Evolutionary conservation across 2,113 vertebrate species (phyloP), one percentile per base, ranked within the genome.

Genomic region (Xiphias gladius): DNA sequence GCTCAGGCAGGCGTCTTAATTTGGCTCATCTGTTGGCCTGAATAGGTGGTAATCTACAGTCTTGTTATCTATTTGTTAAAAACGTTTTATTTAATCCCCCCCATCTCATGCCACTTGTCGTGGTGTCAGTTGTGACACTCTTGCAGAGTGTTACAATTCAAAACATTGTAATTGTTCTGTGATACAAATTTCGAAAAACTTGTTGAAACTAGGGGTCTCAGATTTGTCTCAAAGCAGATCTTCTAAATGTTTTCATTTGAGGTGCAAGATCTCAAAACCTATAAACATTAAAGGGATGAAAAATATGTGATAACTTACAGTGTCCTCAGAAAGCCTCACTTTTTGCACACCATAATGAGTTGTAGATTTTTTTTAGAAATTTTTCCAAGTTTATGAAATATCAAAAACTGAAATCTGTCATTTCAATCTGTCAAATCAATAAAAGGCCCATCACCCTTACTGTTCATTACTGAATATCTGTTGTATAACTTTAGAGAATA

Each of bases 31-130:
- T 28, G 50, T 66, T 5, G 57, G 48, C n/a, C 17, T 39, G 12
- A 64, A 41, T 12, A 16, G 2, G 0, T 48, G 28, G 2, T 26
- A 0, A 32, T 30, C 19, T 52, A 32, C 7, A 63, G 22, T 35
- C 71, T 50, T 73, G 11, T 64, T 58, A 32, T 46, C 11, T 24
- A 12, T 68, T 67, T 50, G 61, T 37, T 22, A n/a, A 67, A 66
- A 17, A 32, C 7, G 0, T 26, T 41, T 41, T 24, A 26, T 54
- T 61, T 7, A 41, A 1, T 24, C 1, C 2, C 24, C 43, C 11
- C 28, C 24, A 52, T 63, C 37, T 37, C 7, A 10, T 48, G 26
- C 11, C 28, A 26, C 20, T 26, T 73, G 17, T 39, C 58, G 22
- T 35, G 35, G 13, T 54, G 9, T 46, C 4, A 19, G n/a, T 1